Base-by-base conservation (phyloP, 1,140 invertebrate species). In the Anastrepha ludens region DNA sequence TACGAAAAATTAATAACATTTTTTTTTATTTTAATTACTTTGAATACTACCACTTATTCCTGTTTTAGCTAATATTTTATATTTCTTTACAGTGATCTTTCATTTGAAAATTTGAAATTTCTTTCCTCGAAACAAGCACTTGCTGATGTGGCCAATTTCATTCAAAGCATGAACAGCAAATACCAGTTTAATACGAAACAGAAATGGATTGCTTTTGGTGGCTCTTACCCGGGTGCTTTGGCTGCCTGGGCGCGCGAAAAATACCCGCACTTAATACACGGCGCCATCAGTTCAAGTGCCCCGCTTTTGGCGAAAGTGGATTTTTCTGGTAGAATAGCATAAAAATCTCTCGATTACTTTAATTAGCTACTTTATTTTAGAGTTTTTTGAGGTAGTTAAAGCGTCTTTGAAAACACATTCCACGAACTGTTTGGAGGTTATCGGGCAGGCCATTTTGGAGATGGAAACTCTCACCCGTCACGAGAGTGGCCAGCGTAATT, bases 131-230 rank as follows among this genome's bases (percentile, higher is more conserved):
- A 97, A 89, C 98, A 98, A 94, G 98, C 98, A 0, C 93, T 99
- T 58, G 97, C 96, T 17, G 98, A 99, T 94, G 93, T 98, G 70
- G 97, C 97, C 0, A 94, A 95, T 87, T 99, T 99, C 90, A 97
- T 98, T 44, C 89, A 92, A 85, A 94, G 93, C 67, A 97, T 97
- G 94, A 96, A 96, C 90, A 88, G 93, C 7, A 92, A 95, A 89
- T 95, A 96, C 87, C 95, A 96, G 50, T 93, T 98, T 55, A 93
- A 93, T 0, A 90, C 91, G 11, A 91, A 94, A 39, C 95, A 95
- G 17, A 98, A 97, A 94, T 98, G 98, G 97, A 96, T 99, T 88
- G 96, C 96, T 2, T 98, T 99, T 93, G 98, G 98, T 50, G 98
- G 98, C 2, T 98, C 97, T 0, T 99, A 99, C 93, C 96, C 98